A percentile compares a stretch with the other conserved stretches of the same genome.
These are phyloP conservation scores for Drosophila micromelanica DNA, from an alignment of 1,140 invertebrate genomes.

Conservation along the genomic window DNA sequence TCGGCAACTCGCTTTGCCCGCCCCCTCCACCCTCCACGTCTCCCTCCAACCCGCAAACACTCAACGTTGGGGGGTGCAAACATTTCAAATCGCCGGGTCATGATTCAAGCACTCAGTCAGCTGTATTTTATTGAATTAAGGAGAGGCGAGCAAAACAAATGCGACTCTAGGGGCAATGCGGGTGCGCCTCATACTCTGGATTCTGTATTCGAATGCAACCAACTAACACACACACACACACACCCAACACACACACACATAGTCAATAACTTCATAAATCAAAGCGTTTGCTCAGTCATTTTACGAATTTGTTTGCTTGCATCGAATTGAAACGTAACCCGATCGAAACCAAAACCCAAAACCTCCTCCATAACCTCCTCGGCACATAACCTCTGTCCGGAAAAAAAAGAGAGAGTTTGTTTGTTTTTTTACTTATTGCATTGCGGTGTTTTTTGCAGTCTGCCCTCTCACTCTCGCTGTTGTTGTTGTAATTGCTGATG, in stretches of 20 bases:
- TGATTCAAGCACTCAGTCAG: constrained; percentile 81
- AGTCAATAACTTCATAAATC: constrained; percentile 77
- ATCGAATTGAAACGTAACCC: constrained; percentile 59
- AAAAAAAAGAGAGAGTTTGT: constrained; percentile 1
- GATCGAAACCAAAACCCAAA: constrained; percentile 19
- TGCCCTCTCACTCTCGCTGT: no score
- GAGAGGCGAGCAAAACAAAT: constrained; percentile 60
- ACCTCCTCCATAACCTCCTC: no score
- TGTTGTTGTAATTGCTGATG: constrained; percentile 8
- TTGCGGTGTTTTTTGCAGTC: no score
- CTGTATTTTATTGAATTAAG: constrained; percentile 81
- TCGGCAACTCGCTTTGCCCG: not conserved
- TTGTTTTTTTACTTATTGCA: constrained; percentile 34
- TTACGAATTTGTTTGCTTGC: constrained; percentile 76
- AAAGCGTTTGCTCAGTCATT: constrained; percentile 81
- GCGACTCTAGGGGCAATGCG: constrained; percentile 52
- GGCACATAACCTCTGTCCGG: not conserved
- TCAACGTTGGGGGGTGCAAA: constrained; percentile 51
- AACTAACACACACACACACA: constrained; percentile 4
- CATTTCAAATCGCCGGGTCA: constrained; percentile 79
- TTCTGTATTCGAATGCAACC: constrained; percentile 7
- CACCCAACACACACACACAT: constrained; percentile 8
- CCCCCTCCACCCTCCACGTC: not conserved
- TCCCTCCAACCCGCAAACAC: constrained; percentile 24
- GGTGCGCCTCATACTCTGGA: not conserved